Base-by-base conservation (phyloP, 2,888 invertebrate genomes). In the Xestia c-nigrum region DNA sequence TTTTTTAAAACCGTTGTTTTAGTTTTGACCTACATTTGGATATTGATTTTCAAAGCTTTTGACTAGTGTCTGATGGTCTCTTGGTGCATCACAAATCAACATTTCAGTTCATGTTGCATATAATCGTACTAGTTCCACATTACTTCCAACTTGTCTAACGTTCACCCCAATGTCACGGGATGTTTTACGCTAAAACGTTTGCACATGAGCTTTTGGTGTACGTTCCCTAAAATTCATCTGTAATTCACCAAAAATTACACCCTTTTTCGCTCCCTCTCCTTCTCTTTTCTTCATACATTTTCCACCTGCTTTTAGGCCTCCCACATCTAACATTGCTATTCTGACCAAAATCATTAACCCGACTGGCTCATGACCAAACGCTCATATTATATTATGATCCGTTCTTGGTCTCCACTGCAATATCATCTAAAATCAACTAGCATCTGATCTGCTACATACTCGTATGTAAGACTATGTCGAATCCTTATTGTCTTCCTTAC, bases 1-100 rank as follows among this genome's bases (percentile, higher is more conserved):
- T 24, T 38, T 43, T 59, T 16, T 24, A 21, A 80, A 78, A 65
- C 46, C 38, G 52, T 71, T 66, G 16, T 38, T 55, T 38, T 52
- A 10, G 12, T 7, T 40, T 43, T 75, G 50, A 24, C 47, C 50
- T 74, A 59, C 50, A 55, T 80, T 81, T 47, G 12, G 2, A 21
- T 6, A 1, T 21, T n/a, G 12, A 55, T n/a, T 55, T 55, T n/a
- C n/a, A n/a, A 40, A 47, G 19, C 7, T 40, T 31, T 73, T 59
- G 16, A 5, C 4, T 52, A 4, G 21, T 70, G 12, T 52, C 52
- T 21, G 21, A 21, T 52, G 21, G 9, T 52, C 1, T 72, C 19
- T 72, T 47, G n/a, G 4, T 38, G 6, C 12, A 59, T 43, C n/a
- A n/a, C 16, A 19, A 67, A 66, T 72, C 5, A 31, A 7, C 19